Conservation (phyloP, 2,888 invertebrate species). For the Artemia sp. region DNA sequence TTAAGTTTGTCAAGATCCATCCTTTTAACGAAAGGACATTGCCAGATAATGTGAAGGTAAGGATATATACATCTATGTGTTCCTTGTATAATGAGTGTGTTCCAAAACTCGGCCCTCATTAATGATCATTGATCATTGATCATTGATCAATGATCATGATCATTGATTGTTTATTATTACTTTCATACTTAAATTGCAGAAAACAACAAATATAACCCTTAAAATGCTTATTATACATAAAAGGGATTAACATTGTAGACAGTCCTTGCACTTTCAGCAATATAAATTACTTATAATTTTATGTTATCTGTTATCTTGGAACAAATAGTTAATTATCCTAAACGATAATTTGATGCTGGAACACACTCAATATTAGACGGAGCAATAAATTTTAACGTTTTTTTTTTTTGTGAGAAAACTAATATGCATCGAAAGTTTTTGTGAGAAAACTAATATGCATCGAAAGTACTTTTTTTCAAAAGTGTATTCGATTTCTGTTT, state of each 20-base stretch:
- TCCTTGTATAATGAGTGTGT: conserved; percentile 12
- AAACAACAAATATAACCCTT: conserved; percentile 22
- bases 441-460: too few relatives aligned
- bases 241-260: background rate
- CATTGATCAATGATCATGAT: conserved; percentile 10
- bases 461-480: too few relatives aligned
- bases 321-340: too few relatives aligned
- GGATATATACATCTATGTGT: conserved; percentile 20
- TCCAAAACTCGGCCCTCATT: conserved; percentile 6
- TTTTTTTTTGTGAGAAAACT: too few relatives aligned
- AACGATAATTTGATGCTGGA: too few relatives aligned
- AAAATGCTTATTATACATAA: conserved; percentile 16
- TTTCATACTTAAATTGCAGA: conserved; percentile 16
- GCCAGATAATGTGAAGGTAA: conserved; percentile 69
- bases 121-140: background rate
- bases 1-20: conserved; percentile 85
- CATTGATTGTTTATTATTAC: conserved; percentile 17
- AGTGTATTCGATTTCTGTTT: too few relatives aligned
- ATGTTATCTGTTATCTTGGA: too few relatives aligned
- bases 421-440: too few relatives aligned
- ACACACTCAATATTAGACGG: too few relatives aligned
- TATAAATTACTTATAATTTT: too few relatives aligned
- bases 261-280: too few relatives aligned
- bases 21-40: conserved; percentile 82
- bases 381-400: too few relatives aligned